A percentile compares a stretch with the other conserved stretches of the same genome.
phyloP scores from a whole-genome alignment of 1,140 invertebrate species.

The Apolygus lucorum region DNA sequence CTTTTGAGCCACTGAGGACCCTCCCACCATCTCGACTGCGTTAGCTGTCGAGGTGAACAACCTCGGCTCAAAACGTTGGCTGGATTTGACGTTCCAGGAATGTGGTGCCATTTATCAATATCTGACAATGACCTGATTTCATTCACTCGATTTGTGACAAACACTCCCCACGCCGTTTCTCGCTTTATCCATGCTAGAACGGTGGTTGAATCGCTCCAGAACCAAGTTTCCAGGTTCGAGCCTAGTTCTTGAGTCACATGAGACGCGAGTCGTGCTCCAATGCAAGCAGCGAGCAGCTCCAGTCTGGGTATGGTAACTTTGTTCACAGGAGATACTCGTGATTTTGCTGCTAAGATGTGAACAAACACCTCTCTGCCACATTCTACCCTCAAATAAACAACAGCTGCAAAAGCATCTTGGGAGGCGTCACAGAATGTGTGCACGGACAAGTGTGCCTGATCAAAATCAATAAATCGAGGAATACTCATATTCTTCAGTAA shows the following conservation, averaged over 20 bases:
- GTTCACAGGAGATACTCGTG: conserved; percentile 37
- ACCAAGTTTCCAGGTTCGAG: neutral
- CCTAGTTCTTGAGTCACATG: neutral
- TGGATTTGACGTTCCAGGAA: conserved; percentile 16
- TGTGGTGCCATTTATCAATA: neutral
- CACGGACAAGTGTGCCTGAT: conserved; percentile 7
- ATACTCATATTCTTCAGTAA: neutral
- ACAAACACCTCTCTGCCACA: conserved; percentile 32
- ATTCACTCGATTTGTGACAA: neutral
- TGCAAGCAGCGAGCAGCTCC: conserved; percentile 40
- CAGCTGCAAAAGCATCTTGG: conserved; percentile 34
- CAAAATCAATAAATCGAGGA: conserved; percentile 2
- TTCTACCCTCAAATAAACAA: conserved; percentile 31
- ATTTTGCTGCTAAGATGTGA: conserved; percentile 38
- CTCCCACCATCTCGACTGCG: conserved; percentile 39
- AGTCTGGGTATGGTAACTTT: conserved; percentile 38
- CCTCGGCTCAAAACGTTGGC: conserved; percentile 40
- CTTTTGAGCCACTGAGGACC: conserved; percentile 37
- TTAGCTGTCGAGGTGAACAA: conserved; percentile 33
- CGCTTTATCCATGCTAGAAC: conserved; percentile 2
- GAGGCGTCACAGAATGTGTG: conserved; percentile 38
- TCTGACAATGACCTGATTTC: neutral
- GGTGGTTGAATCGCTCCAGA: conserved; percentile 16
- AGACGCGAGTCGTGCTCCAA: conserved; percentile 34
- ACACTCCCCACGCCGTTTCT: neutral